phyloP scores from a whole-genome alignment of 2,888 invertebrate species.

The Lissonota sp. region DNA sequence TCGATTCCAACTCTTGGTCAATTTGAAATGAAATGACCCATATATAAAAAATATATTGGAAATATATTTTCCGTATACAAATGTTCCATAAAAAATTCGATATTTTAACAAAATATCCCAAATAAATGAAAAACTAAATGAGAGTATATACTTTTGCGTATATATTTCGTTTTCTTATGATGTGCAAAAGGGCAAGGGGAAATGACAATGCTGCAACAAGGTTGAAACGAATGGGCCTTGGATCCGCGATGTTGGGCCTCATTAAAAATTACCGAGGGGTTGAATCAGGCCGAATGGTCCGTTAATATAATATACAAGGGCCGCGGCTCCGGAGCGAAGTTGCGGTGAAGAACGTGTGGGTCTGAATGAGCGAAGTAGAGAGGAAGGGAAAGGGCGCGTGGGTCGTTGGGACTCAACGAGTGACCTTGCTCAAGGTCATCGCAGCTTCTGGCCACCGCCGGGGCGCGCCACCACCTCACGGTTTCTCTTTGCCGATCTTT shows the following conservation, averaged over 20 bases:
- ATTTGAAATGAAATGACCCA: too few relatives aligned
- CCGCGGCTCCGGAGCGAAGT: slow-evolving; percentile 49
- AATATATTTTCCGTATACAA: too few relatives aligned
- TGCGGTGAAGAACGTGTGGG: slow-evolving; percentile 35
- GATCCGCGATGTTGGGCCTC: slow-evolving; percentile 49
- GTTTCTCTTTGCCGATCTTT: slow-evolving; percentile 18
- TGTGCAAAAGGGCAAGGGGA: too few relatives aligned
- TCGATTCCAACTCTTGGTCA: too few relatives aligned
- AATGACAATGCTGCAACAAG: slow-evolving; percentile 48
- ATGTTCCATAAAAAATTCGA: too few relatives aligned
- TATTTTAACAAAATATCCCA: too few relatives aligned
- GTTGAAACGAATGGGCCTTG: slow-evolving; percentile 74
- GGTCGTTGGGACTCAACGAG: slow-evolving; percentile 75
- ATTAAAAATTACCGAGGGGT: slow-evolving; percentile 33
- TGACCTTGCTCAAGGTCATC: slow-evolving; percentile 83
- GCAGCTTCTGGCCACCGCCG: slow-evolving; percentile 79
- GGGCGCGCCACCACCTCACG: slow-evolving; percentile 76
- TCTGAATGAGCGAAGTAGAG: slow-evolving; percentile 39
- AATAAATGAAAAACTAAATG: too few relatives aligned
- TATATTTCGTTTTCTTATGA: too few relatives aligned
- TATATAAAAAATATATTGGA: too few relatives aligned
- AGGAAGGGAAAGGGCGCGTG: slow-evolving; percentile 69
- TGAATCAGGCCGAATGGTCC: slow-evolving; percentile 76
- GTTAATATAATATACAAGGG: slow-evolving; percentile 75
- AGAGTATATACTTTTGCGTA: too few relatives aligned